A percentile compares a stretch with the other conserved stretches of the same genome.
Evolutionary conservation across 1,140 invertebrate species (phyloP).

Genomic region (Pseudomyrmex dendroicus): DNA sequence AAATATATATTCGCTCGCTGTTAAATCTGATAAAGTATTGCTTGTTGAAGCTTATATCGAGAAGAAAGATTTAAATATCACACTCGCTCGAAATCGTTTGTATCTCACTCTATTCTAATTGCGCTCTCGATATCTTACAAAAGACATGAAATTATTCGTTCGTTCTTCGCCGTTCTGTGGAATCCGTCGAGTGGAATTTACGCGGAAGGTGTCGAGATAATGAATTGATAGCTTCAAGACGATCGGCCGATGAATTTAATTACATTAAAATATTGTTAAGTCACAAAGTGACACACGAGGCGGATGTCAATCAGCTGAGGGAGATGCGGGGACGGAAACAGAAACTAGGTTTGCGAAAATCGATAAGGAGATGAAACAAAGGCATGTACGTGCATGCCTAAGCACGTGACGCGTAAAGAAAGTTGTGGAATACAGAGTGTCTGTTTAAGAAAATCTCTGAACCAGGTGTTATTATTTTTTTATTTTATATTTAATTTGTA

Average conservation of each 20-base stretch:
- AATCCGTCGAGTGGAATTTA: conserved; percentile 4
- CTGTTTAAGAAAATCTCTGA: neutral
- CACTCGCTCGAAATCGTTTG: neutral
- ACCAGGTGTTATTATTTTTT: too few species aligned
- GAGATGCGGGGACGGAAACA: neutral
- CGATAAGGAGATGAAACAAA: neutral
- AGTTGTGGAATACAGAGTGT: neutral
- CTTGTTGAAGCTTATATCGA: too few species aligned
- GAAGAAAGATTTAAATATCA: neutral
- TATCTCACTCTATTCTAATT: neutral
- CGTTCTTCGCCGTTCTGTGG: neutral
- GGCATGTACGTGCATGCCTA: neutral
- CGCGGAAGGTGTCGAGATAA: neutral
- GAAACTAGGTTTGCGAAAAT: conserved; percentile 20
- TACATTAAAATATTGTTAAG: neutral
- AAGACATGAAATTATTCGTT: conserved; percentile 6
- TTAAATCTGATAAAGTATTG: neutral
- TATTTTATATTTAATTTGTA: neutral
- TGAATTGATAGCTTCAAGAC: conserved; percentile 7
- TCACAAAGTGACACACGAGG: conserved; percentile 3
- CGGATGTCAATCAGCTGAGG: neutral
- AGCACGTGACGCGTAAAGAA: neutral
- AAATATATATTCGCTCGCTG: neutral
- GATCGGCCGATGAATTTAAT: conserved; percentile 13
- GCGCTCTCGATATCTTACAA: neutral